Evolutionary conservation across 2,113 vertebrate genomes (phyloP).

Genomic region (Pao palembangensis): DNA sequence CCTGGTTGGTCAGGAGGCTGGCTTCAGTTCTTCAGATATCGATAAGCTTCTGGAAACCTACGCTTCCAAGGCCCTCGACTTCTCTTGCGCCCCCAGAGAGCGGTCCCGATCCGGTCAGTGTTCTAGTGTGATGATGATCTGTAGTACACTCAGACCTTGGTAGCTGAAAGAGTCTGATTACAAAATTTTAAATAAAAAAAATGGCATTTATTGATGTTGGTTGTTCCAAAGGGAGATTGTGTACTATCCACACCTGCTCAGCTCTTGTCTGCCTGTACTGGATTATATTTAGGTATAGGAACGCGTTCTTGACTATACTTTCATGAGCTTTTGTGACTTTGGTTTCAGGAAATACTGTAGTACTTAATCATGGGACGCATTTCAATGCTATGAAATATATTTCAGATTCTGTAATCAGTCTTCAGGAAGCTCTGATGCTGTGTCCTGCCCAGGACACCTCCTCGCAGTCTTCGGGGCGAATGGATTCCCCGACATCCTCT

Average conservation of each 20-base stretch:
- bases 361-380: too few relatives aligned
- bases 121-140: background rate
- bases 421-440: constrained; percentile 79
- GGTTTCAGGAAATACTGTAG: too few relatives aligned
- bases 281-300: too few relatives aligned
- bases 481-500: constrained; percentile 67
- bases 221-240: too few relatives aligned
- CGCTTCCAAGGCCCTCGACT: constrained; percentile 86
- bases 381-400: background rate
- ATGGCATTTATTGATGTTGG: too few relatives aligned
- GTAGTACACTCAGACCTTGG: background rate
- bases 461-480: constrained; percentile 64
- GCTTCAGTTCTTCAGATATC: constrained; percentile 80
- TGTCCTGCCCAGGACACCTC: constrained; percentile 75
- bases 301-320: too few relatives aligned
- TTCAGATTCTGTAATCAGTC: constrained; percentile 85
- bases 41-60: constrained; percentile 86
- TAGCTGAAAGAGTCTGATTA: too few relatives aligned
- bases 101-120: constrained; percentile 82
- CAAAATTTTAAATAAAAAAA: too few relatives aligned
- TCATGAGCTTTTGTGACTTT: too few relatives aligned
- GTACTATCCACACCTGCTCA: too few relatives aligned
- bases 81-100: constrained; percentile 84
- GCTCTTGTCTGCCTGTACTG: too few relatives aligned
- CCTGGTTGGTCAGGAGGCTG: constrained; percentile 78